A percentile compares a stretch with the other conserved stretches of the same genome.
phyloP scores from a whole-genome alignment of 1,140 invertebrate genomes.

The Hyposmocoma kahamanoa region DNA sequence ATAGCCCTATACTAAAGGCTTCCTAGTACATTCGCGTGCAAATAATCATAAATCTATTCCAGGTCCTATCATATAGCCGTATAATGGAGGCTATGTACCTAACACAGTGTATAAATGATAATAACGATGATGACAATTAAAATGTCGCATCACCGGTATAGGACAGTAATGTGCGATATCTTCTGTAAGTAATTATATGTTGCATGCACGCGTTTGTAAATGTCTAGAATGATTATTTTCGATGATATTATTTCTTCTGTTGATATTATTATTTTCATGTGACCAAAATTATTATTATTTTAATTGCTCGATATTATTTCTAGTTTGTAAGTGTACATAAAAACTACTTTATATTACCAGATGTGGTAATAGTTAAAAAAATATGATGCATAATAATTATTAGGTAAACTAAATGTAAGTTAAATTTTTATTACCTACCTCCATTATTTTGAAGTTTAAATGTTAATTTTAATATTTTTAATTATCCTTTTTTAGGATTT shows the following conservation, averaged over 20 bases:
- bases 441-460: not conserved
- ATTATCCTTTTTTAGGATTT: not conserved
- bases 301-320: slow-evolving; percentile 1
- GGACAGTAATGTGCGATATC: no score
- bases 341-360: no score
- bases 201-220: not conserved
- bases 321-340: no score
- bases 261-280: not conserved
- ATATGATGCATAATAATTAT: not conserved
- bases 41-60: not conserved
- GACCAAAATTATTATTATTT: slow-evolving; percentile 9
- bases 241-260: not conserved
- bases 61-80: not conserved
- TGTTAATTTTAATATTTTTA: not conserved
- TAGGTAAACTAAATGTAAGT: not conserved
- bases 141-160: not conserved
- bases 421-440: not conserved
- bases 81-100: not conserved
- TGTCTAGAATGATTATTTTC: not conserved
- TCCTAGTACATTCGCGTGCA: not conserved
- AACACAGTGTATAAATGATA: slow-evolving; percentile 1
- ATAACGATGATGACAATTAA: not conserved
- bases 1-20: no score
- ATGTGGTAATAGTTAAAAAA: not conserved
- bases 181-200: no score